These are phyloP conservation scores for Otus sunia DNA, from an alignment of 2,113 vertebrate genomes.

Conservation along the genomic window DNA sequence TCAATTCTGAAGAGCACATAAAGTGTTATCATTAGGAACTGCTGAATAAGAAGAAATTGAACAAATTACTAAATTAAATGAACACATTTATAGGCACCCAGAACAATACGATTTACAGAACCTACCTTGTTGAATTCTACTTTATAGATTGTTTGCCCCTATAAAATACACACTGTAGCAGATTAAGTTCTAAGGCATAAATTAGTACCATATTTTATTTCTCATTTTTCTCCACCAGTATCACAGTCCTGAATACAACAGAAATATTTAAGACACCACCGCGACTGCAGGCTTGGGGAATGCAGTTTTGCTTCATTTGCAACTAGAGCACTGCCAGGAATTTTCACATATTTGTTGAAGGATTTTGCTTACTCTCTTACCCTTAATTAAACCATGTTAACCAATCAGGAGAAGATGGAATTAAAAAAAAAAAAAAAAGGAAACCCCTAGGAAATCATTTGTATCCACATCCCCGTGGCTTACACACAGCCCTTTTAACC, in stretches of 20 bases:
- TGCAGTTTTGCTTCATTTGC: constrained; percentile 15
- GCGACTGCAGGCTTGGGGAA: not conserved
- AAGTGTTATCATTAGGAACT: not conserved
- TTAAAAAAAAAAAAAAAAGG: not conserved
- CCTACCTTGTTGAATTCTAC: not conserved
- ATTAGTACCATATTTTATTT: not conserved
- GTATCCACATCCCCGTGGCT: constrained; percentile 19
- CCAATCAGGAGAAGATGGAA: not conserved
- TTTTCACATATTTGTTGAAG: not conserved
- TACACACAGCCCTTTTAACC: not conserved
- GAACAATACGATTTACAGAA: not conserved
- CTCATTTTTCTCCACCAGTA: not conserved
- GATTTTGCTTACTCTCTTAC: not conserved
- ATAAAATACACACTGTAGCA: not conserved
- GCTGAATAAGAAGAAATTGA: not conserved
- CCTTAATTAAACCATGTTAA: not conserved
- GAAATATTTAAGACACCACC: not conserved
- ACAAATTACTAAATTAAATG: not conserved
- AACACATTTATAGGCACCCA: not conserved
- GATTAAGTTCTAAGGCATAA: not conserved
- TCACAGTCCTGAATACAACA: not conserved
- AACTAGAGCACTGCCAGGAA: not conserved
- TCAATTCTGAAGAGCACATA: not conserved
- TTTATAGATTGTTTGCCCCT: not conserved
- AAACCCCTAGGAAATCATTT: not conserved